phyloP scores from a whole-genome alignment of 2,113 vertebrate species.

The Thalassarche chlororhynchos region DNA sequence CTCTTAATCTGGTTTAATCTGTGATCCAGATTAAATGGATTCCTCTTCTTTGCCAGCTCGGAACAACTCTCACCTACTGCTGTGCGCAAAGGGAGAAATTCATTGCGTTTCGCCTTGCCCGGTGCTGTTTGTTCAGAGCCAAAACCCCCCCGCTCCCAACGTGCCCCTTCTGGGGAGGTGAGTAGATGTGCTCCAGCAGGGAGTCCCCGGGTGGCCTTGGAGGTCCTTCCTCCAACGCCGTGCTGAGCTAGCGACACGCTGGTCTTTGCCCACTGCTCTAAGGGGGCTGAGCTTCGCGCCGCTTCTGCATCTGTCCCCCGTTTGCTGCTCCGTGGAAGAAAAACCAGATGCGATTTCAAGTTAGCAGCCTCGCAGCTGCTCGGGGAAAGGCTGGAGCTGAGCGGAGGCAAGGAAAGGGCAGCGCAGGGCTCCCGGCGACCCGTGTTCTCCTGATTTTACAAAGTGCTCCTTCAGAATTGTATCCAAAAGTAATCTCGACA shows the following conservation, averaged over 20 bases:
- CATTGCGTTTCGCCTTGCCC: not conserved
- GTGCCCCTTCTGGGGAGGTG: not conserved
- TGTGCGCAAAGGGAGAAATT: not conserved
- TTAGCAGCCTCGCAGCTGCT: not conserved
- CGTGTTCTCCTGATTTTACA: not conserved
- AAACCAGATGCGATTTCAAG: not conserved
- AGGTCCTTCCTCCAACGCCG: not conserved
- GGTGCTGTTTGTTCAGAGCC: not conserved
- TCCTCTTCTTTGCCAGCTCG: not conserved
- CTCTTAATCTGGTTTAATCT: not conserved
- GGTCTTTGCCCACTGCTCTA: not conserved
- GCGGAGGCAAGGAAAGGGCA: not conserved
- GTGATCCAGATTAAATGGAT: not conserved
- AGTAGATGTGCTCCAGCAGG: not conserved
- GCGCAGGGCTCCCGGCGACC: accelerated
- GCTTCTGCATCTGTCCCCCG: accelerated
- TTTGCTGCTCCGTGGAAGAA: not conserved
- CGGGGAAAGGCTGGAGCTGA: not conserved
- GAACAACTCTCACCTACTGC: not conserved
- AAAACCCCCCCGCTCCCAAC: not conserved
- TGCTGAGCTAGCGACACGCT: accelerated
- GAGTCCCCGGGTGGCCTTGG: not conserved
- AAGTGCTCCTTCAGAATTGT: not conserved
- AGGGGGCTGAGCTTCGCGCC: not conserved
- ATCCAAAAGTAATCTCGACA: not conserved